Conservation (phyloP, 1,140 invertebrate genomes). For the Diuraphis noxia region DNA sequence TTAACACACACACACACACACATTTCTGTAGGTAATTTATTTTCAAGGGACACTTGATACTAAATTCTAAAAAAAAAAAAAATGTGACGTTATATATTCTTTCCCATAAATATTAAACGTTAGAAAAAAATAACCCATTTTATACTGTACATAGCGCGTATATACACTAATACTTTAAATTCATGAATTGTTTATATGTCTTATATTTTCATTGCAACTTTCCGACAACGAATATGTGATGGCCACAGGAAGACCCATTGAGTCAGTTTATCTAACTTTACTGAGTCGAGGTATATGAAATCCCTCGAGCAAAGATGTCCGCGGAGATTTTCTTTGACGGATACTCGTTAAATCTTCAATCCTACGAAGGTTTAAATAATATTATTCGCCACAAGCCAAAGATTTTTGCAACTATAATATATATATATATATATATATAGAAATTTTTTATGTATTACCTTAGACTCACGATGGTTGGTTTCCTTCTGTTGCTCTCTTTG, state of each 20-base stretch:
- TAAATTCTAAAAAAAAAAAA: slow-evolving; percentile 29
- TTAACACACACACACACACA: neutral
- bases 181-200: slow-evolving; percentile 48
- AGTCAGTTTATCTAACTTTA: slow-evolving; percentile 31
- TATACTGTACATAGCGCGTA: neutral
- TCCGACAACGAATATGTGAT: neutral
- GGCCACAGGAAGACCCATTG: neutral
- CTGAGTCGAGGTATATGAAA: neutral
- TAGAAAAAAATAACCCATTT: slow-evolving; percentile 16
- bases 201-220: slow-evolving; percentile 11
- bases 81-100: slow-evolving; percentile 17
- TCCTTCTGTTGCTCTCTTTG: neutral
- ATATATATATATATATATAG: neutral
- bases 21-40: slow-evolving; percentile 12
- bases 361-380: slow-evolving; percentile 10
- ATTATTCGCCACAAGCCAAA: neutral
- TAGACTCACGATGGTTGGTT: neutral
- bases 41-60: slow-evolving; percentile 22
- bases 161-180: slow-evolving; percentile 22
- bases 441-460: neutral
- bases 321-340: slow-evolving; percentile 24
- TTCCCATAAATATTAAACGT: slow-evolving; percentile 39
- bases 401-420: neutral
- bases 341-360: slow-evolving; percentile 15
- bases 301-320: slow-evolving; percentile 7